These are phyloP conservation scores for Pampusana beccarii DNA, from an alignment of 2,113 vertebrate species.

Conservation along the genomic window DNA sequence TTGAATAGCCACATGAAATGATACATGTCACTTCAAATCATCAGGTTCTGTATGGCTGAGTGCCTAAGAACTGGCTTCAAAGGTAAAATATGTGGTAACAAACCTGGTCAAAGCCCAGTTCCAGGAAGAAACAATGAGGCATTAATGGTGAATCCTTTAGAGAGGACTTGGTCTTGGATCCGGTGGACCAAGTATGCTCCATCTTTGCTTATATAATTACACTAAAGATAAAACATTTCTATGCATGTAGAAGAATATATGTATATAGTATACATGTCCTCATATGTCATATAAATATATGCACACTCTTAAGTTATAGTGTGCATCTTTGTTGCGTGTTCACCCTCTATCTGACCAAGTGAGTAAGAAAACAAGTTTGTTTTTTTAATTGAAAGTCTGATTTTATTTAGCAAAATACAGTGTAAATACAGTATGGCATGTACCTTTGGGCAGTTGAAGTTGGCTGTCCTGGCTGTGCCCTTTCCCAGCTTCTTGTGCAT, in stretches of 20 bases:
- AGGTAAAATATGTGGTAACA: neutral
- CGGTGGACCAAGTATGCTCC: neutral
- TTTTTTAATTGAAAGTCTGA: neutral
- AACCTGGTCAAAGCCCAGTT: neutral
- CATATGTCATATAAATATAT: neutral
- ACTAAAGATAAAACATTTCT: neutral
- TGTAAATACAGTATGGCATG: too few species aligned
- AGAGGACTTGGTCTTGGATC: neutral
- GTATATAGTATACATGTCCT: neutral
- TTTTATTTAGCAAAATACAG: neutral
- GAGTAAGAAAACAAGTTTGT: neutral
- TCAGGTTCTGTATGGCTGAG: neutral
- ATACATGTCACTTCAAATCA: neutral
- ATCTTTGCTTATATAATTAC: neutral
- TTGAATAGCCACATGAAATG: neutral
- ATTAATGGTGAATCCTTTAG: neutral
- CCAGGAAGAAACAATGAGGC: neutral
- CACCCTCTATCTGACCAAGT: neutral
- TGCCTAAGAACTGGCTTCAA: neutral
- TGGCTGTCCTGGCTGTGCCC: too few species aligned
- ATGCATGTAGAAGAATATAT: neutral
- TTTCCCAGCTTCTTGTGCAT: too few species aligned
- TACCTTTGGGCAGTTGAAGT: too few species aligned
- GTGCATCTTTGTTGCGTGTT: neutral
- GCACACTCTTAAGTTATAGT: neutral